Base-by-base conservation (phyloP, 1,140 invertebrate species). In the Triops cancriformis region DNA sequence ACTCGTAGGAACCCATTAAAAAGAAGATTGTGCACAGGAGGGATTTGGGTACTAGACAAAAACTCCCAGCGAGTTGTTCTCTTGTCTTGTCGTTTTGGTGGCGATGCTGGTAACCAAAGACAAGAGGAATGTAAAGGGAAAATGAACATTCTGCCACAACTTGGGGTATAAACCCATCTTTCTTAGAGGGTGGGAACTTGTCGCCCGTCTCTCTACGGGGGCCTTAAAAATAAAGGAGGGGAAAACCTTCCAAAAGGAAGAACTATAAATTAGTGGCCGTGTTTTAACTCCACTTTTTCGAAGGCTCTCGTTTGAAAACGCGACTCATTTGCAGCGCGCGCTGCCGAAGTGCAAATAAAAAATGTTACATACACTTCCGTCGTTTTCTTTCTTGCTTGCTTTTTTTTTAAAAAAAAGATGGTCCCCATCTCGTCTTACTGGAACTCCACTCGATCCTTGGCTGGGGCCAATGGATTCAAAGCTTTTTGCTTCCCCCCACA, bases 131-230 rank as follows among this genome's bases (percentile, higher is more conserved):
- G 51, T 23, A 64, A 37, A 64, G 51, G 51, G 51, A 64, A 64
- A 64, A 64, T 64, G 51, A 64, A n/a, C 18, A 64, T 64, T 64
- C 51, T 64, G 51, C 51, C 51, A 64, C 51, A 64, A 64, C 51
- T 64, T 64, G 51, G 31, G 51, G n/a, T 64, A 64, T 23, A 18
- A 64, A 64, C 18, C 0, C 14, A 64, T 64, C 51, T 23, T 64
- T 64, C 51, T 64, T 64, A 1, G 51, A 7, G 51, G 51, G 51
- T 64, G 51, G 51, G 14, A 64, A 64, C 51, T 64, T 64, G 51
- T 64, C 51, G 51, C 51, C 51, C 18, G 51, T 18, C 51, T 64
- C 51, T 23, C 51, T 64, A 64, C 51, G n/a, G 51, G 51, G 51
- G 51, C 23, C 51, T 64, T n/a, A 23, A 23, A 64, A n/a, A 37